Conservation (phyloP, 2,888 invertebrate genomes). For the Drosophila vallismaia region DNA sequence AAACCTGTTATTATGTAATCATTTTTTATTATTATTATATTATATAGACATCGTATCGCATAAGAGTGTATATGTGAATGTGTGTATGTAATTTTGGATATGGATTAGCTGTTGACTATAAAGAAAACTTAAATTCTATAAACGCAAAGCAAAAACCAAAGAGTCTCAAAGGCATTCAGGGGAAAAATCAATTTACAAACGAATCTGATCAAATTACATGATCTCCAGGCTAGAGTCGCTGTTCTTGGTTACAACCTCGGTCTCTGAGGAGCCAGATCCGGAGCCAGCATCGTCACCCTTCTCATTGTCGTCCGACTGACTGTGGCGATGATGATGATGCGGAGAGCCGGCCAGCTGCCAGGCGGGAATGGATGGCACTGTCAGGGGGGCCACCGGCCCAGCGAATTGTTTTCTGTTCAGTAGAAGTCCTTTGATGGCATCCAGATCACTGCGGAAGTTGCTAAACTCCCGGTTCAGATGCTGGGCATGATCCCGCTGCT, state of each 20-base stretch:
- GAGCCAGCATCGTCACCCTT: constrained; percentile 86
- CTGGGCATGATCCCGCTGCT: constrained; percentile 81
- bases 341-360: constrained; percentile 88
- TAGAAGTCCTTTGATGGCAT: constrained; percentile 89
- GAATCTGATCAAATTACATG: constrained; percentile 85
- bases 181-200: constrained; percentile 28
- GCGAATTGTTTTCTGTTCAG: constrained; percentile 93
- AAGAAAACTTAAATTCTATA: constrained; percentile 37
- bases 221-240: constrained; percentile 91
- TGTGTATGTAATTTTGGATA: constrained; percentile 43
- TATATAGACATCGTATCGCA: constrained; percentile 53
- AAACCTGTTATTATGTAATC: constrained; percentile 62
- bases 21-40: constrained; percentile 44
- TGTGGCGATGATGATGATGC: constrained; percentile 80
- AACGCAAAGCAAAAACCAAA: constrained; percentile 29
- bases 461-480: constrained; percentile 86
- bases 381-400: constrained; percentile 86
- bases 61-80: constrained; percentile 45
- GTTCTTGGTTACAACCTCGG: constrained; percentile 89
- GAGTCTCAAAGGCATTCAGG: constrained; percentile 11
- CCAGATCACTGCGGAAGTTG: constrained; percentile 88
- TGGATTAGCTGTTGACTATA: constrained; percentile 42
- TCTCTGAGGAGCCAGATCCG: constrained; percentile 89
- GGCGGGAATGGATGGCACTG: constrained; percentile 89
- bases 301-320: constrained; percentile 83